Percentiles rank a stretch among this genome's conserved stretches.
phyloP scores from a whole-genome alignment of 2,797 vertebrate genomes.

The Diceros bicornis region DNA sequence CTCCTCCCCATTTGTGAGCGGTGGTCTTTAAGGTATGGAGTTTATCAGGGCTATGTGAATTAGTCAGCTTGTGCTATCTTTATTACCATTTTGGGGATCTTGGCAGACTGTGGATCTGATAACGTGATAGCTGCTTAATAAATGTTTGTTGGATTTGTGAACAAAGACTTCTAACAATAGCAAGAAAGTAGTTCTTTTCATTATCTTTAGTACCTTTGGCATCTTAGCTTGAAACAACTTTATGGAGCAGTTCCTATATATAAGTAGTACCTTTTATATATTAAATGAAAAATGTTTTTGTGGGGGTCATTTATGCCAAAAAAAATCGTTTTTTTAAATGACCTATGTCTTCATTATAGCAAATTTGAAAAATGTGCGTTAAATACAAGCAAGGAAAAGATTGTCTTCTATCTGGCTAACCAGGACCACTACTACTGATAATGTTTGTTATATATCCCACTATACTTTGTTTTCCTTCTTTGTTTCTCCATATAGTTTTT shows the following conservation, averaged over 20 bases:
- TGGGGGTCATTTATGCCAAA: not conserved
- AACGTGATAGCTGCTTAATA: not conserved
- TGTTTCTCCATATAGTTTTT: not conserved
- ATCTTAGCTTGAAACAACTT: not conserved
- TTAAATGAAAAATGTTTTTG: constrained; percentile 46
- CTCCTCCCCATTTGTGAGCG: not conserved
- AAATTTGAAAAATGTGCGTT: not conserved
- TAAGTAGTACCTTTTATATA: not conserved
- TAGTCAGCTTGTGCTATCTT: not conserved
- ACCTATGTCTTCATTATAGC: not conserved
- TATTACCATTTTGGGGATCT: not conserved
- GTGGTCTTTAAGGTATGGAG: not conserved
- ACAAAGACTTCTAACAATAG: not conserved
- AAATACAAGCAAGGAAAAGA: not conserved
- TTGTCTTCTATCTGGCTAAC: not conserved
- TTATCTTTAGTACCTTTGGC: not conserved
- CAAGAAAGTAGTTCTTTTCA: not conserved
- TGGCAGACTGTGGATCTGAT: not conserved
- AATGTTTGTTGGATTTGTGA: not conserved
- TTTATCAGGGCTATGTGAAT: not conserved
- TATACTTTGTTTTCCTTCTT: not conserved
- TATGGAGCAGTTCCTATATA: not conserved
- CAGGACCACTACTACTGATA: not conserved
- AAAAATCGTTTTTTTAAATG: not conserved
- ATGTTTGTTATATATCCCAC: not conserved